Evolutionary conservation across 2,113 vertebrate species (phyloP), one percentile per base, ranked within the genome.

Genomic region (Vireo altiloquus): DNA sequence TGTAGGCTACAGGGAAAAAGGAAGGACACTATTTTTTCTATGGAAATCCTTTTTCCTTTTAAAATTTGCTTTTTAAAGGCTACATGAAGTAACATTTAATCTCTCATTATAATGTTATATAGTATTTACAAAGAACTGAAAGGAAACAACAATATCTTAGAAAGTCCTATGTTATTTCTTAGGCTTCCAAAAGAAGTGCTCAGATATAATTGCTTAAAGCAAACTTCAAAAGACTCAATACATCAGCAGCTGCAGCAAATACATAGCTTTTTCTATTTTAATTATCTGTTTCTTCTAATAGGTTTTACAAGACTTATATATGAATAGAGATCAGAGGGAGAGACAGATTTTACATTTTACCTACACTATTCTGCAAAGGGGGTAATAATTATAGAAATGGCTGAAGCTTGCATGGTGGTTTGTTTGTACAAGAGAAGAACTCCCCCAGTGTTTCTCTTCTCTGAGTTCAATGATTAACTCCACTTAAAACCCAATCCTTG

Each of bases 141-240:
- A 66, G 44, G 75, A 91, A 90, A 86, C 59, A 95, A 64, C 1
- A 28, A 28, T 46, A 69, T 53, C 84, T 92, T 82, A 92, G 61
- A 91, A 96, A 94, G 69, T 74, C 79, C 64, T 72, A 15, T 59
- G 46, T 68, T 79, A 81, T 90, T 87, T 92, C 59, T 88, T 61
- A 61, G 60, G 61, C 40, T 93, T 94, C 82, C 44, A 37, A 64
- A 97, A 96, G 53, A 95, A 95, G 63, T 77, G 39, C 57, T 94
- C 63, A 53, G 77, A 91, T 94, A 56, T 77, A 95, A 96, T 95
- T 94, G 70, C 87, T 96, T 42, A 94, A 97, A 92, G 92, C 10
- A 83, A 82, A 97, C 94, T 93, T 97, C 88, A 96, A 94, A 97
- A 95, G 96, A 79, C 59, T 92, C 78, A 94, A 74, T 80, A 63